Conservation (phyloP, 2,113 vertebrate genomes). For the Marcusenius ussheri region DNA sequence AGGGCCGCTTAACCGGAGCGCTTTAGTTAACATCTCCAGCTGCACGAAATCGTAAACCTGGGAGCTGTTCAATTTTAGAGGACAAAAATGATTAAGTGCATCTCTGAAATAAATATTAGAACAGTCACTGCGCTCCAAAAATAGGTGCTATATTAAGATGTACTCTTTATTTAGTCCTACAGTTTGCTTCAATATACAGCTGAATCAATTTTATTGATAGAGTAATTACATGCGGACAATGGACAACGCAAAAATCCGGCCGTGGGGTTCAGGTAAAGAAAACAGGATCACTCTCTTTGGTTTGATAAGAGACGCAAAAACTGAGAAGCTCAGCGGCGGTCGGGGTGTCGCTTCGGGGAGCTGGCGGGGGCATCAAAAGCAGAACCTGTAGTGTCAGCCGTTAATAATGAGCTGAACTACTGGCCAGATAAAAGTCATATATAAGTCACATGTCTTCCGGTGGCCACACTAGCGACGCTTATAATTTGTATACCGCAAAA, state of each 20-base stretch:
- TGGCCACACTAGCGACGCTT: background rate
- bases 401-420: background rate
- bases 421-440: background rate
- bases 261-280: background rate
- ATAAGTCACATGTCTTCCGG: background rate
- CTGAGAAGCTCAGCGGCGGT: background rate
- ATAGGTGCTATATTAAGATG: background rate
- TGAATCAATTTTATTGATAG: background rate
- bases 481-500: background rate
- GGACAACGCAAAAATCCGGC: background rate
- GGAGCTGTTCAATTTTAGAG: background rate
- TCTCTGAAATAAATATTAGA: background rate
- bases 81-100: background rate
- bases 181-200: constrained; percentile 9
- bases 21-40: background rate
- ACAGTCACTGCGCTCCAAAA: background rate
- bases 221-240: background rate
- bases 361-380: background rate
- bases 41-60: background rate
- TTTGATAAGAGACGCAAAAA: background rate
- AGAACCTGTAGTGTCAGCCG: background rate
- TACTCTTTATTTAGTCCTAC: background rate
- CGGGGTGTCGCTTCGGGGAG: background rate
- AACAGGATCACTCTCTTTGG: background rate
- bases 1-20: background rate